Base-by-base conservation (phyloP, 2,113 vertebrate species). In the Actenoides hombroni region DNA sequence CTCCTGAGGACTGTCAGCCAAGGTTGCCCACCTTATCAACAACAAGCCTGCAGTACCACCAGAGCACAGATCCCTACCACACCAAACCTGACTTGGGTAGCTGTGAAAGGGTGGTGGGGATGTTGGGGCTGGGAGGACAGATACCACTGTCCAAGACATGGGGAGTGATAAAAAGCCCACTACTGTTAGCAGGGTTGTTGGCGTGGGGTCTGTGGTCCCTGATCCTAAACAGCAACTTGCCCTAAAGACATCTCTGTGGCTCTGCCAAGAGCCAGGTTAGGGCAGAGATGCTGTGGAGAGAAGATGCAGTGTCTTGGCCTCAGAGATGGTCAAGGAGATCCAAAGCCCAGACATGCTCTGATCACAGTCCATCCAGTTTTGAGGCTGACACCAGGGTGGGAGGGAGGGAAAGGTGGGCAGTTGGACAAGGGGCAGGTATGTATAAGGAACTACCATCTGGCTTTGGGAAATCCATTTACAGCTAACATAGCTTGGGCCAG, bases 311-410 rank as follows among this genome's bases (percentile, higher is more conserved):
- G 29, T 76, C 65, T 46, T 76, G 39, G 73, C 16, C 20, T 23
- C 51, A 77, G 54, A 88, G 46, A 16, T 68, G 13, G 23, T 5
- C 18, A 64, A 33, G 8, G 31, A 61, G 9, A 56, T 4, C 12
- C 49, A 28, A 74, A 82, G 23, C 10, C 14, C 0, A 0, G 24
- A 13, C 9, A 13, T 0, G 0, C 0, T n/a, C 15, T 74, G 24
- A 28, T 37, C 25, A 44, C 8, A 31, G 35, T 14, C 19, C 26
- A 35, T n/a, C 6, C 1, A 1, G 11, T 56, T 61, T 78, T 1
- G 2, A 11, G 59, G 35, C 13, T 51, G 42, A 68, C 29, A 59
- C 10, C 1, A 1, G 15, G 5, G 26, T n/a, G 3, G 5, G 8
- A 10, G 26, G 8, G 9, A 60, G 35, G 48, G 25, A 29, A 71